Percentiles rank a stretch among this genome's conserved stretches.
These are phyloP conservation scores for Spinus olivaceus DNA, from an alignment of 2,797 vertebrate genomes.

Conservation along the genomic window DNA sequence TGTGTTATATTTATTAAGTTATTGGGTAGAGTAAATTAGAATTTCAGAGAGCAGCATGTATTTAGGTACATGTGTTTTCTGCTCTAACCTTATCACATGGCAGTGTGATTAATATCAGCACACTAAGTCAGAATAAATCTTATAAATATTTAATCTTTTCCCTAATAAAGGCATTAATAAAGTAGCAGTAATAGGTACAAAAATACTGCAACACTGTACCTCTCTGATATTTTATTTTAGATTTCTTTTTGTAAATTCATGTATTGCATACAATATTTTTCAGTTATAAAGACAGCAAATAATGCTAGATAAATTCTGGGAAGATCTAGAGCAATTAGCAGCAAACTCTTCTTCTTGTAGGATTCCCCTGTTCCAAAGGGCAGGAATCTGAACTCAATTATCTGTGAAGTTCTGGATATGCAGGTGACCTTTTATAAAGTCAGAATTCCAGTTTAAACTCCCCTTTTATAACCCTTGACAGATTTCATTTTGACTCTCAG, in stretches of 20 bases:
- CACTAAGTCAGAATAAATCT: background rate
- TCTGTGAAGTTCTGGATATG: background rate
- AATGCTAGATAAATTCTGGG: background rate
- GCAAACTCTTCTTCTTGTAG: background rate
- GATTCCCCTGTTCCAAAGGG: background rate
- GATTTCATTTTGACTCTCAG: background rate
- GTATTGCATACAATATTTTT: background rate
- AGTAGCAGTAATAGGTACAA: background rate
- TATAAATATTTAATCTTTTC: slow-evolving; percentile 1
- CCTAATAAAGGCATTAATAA: background rate
- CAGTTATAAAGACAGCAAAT: background rate
- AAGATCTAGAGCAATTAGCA: background rate
- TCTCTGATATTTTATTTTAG: background rate
- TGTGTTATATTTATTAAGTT: background rate
- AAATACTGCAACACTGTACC: background rate
- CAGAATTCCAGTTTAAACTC: background rate
- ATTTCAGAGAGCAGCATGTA: background rate
- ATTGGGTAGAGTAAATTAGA: background rate
- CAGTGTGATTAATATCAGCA: background rate
- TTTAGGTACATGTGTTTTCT: background rate
- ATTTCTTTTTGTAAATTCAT: background rate
- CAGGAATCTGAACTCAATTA: background rate
- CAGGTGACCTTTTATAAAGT: background rate
- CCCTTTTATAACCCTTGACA: background rate
- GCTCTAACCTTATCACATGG: background rate